phyloP scores from a whole-genome alignment of 2,113 vertebrate genomes.

The Monarcha castaneiventris region DNA sequence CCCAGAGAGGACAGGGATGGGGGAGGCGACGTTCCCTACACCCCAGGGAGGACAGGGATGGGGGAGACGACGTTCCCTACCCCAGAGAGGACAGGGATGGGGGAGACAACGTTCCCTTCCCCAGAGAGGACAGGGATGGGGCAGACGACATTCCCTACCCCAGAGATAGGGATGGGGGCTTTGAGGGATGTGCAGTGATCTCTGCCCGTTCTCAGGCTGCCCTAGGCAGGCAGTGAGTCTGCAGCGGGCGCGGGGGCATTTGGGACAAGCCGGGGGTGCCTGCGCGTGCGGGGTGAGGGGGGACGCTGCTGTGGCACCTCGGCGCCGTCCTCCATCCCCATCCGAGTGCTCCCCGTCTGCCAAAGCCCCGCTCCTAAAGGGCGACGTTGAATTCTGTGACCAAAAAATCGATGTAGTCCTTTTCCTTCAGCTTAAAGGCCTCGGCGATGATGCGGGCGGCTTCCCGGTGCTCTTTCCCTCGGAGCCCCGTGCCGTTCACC shows the following conservation, averaged over 20 bases:
- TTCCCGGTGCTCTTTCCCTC: slow-evolving; percentile 90
- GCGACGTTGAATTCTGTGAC: slow-evolving; percentile 96
- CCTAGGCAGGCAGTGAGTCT: not conserved
- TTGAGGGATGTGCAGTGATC: not conserved
- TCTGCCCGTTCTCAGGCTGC: not conserved
- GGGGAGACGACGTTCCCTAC: too few relatives aligned
- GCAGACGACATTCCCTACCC: too few relatives aligned
- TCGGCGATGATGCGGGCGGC: slow-evolving; percentile 93
- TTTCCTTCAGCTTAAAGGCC: slow-evolving; percentile 96
- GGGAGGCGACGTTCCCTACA: too few relatives aligned
- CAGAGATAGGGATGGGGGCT: not conserved
- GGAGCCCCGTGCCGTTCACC: slow-evolving; percentile 87
- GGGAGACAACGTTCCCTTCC: too few relatives aligned
- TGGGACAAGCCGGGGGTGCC: not conserved
- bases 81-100: not conserved
- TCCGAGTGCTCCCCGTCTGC: rapidly evolving
- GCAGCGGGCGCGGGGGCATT: rapidly evolving
- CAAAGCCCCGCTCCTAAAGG: slow-evolving; percentile 71
- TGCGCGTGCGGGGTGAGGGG: not conserved
- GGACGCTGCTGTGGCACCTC: not conserved
- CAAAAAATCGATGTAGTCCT: slow-evolving; percentile 91
- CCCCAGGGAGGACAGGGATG: not conserved
- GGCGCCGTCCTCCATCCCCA: rapidly evolving
- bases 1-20: too few relatives aligned
- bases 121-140: too few relatives aligned